Percentiles rank a stretch among this genome's conserved stretches.
These are phyloP conservation scores for Peromyscus aztecus DNA, from an alignment of 2,797 vertebrate species.

Conservation along the genomic window DNA sequence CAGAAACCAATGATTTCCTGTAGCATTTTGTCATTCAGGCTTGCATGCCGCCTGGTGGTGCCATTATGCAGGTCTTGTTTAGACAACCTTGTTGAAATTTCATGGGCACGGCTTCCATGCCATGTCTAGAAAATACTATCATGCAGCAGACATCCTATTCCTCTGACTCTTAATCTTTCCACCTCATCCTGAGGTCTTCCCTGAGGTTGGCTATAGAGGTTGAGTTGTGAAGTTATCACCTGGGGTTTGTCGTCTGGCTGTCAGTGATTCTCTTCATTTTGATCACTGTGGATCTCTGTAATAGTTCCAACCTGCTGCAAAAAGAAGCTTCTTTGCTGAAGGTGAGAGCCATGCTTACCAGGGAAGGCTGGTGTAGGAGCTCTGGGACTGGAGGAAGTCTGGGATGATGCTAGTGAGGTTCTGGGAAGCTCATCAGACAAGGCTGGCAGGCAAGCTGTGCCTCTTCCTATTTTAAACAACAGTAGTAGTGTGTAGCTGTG, in stretches of 20 bases:
- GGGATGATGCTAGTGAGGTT: not conserved
- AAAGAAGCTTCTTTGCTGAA: not conserved
- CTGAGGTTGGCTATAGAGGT: not conserved
- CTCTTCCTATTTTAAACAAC: not conserved
- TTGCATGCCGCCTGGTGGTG: no score
- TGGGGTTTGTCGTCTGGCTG: no score
- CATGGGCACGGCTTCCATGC: not conserved
- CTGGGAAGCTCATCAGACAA: not conserved
- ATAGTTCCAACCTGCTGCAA: no score
- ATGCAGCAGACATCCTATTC: not conserved
- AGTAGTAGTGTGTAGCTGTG: not conserved
- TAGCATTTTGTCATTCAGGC: not conserved
- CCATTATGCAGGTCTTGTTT: no score
- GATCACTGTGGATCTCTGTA: no score
- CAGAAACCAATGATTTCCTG: not conserved
- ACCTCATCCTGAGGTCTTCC: not conserved
- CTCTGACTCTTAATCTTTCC: not conserved
- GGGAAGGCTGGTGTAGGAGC: no score
- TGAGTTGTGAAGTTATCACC: not conserved
- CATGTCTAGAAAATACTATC: not conserved
- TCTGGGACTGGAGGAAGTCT: not conserved
- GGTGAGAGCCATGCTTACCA: not conserved
- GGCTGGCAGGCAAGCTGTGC: not conserved
- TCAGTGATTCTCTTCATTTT: no score
- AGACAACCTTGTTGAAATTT: not conserved